Evolutionary conservation across 2,797 vertebrate genomes (phyloP).

Genomic region (Craterocephalus amniculus): DNA sequence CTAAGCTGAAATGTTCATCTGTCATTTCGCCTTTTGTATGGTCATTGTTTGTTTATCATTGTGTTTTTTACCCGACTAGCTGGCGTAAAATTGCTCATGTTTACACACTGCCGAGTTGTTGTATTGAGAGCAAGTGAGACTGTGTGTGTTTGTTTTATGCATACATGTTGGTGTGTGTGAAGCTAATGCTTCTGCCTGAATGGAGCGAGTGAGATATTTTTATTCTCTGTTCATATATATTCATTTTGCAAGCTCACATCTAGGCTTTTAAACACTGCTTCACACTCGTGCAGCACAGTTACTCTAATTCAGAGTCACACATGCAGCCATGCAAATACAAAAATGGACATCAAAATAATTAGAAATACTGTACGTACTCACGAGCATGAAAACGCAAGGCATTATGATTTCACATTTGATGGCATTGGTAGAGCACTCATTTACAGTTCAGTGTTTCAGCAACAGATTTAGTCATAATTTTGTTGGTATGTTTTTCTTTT

Average conservation of each 20-base stretch:
- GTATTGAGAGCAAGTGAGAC: constrained; percentile 30
- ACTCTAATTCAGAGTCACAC: constrained; percentile 23
- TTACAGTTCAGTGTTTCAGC: too few species aligned
- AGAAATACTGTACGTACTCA: constrained; percentile 13
- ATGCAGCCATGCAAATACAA: constrained; percentile 38
- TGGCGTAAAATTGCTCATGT: constrained; percentile 61
- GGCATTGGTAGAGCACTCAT: neutral
- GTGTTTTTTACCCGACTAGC: constrained; percentile 53
- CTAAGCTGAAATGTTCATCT: constrained; percentile 13
- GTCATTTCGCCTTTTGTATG: constrained; percentile 27
- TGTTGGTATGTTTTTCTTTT: too few species aligned
- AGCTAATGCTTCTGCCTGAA: constrained; percentile 62
- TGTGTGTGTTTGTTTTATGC: constrained; percentile 23
- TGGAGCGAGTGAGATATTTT: constrained; percentile 72
- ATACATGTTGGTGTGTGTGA: constrained; percentile 12
- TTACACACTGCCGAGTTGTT: constrained; percentile 49
- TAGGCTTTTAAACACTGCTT: constrained; percentile 16
- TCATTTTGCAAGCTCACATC: constrained; percentile 38
- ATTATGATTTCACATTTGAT: neutral
- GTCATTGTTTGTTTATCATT: constrained; percentile 18
- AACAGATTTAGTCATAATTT: too few species aligned
- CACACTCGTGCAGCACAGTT: constrained; percentile 16
- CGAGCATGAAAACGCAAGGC: constrained; percentile 12
- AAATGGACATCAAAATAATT: constrained; percentile 14
- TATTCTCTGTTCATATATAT: constrained; percentile 52